Base-by-base conservation (phyloP, 1,140 invertebrate genomes). In the Zaprionus lachaisei region DNA sequence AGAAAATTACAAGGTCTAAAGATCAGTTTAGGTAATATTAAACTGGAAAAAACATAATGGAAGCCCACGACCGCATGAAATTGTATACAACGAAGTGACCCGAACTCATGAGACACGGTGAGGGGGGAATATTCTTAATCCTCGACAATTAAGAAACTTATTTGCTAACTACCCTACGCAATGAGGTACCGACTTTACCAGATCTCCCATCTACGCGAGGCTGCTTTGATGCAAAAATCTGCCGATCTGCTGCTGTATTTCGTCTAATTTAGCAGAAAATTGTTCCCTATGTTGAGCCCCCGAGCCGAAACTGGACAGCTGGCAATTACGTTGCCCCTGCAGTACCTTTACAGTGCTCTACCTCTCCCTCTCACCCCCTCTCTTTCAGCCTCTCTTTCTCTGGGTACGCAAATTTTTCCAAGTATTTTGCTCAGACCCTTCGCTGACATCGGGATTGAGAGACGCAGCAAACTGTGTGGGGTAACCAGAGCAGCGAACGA, bases 371-470 rank as follows among this genome's bases (percentile, higher is more conserved):
- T 49, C 17, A 34, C 34, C 15, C 5, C n/a, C 47, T 51, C 15
- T 7, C 64, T 55, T 6, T 6, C 28, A 14, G n/a, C 34, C 15
- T n/a, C 15, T 41, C 38, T 61, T 14, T 57, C 15, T 11, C 41
- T 58, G 67, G 77, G 49, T 58, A 89, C 84, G 84, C 84, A 89
- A 89, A 89, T 89, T 89, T 76, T 83, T 80, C 73, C 83, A 49
- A 80, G 83, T 78, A 80, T 83, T 83, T 69, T 71, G 72, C 69
- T 65, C 60, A 61, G 69, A 87, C 77, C 64, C 82, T 85, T 7
- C 44, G 47, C 38, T 55, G 28, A 4, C 4, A 20, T 22, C 4
- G 22, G 14, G 64, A 20, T 22, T 12, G 22, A 20, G 64, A 66
- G 22, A 4, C 34, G 17, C 11, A 37, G 34, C 68, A 60, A 73